Base-by-base conservation (phyloP, 1,140 invertebrate genomes). In the Chelonus insularis region DNA sequence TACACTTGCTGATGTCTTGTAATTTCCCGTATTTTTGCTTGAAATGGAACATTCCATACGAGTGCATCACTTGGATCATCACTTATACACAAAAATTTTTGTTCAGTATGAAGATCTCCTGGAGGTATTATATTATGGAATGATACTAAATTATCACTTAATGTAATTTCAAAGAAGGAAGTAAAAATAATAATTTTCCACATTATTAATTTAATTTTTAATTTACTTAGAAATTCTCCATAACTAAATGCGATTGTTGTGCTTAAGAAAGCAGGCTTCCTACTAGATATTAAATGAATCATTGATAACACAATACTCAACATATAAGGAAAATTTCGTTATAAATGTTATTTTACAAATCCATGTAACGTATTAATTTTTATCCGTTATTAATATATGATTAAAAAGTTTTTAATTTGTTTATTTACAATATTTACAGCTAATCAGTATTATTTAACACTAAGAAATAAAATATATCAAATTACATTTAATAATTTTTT, bases 31-130 rank as follows among this genome's bases (percentile, higher is more conserved):
- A 29, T 6, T 20, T 50, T 47, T 52, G 25, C 41, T 5, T 0
- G 52, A n/a, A 39, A 52, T 25, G 1, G 47, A n/a, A n/a, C 29
- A 60, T 60, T 60, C 57, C 57, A 60, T 12, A 51, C 25, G 2
- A 60, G 1, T 1, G 57, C 32, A 41, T 60, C 57, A 12, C 41
- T 23, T 23, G 48, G 34, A 39, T 37, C 41, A 20, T 52, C 48
- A 41, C 47, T 60, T 20, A 60, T 41, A 18, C 57, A 60, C 16
- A 39, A 9, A 9, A 60, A 18, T 16, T 8, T 11, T 4, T 25
- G 45, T 21, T n/a, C 6, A 20, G 5, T 11, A 8, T 2, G n/a
- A n/a, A n/a, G n/a, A 23, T 21, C 9, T 9, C 23, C 8, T 4
- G 9, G 11, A 11, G 23, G 11, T 6, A 1, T 48, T 23, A 29